Percentiles rank a stretch among this genome's conserved stretches.
phyloP scores from a whole-genome alignment of 1,140 invertebrate genomes.

The Drosophila lacteicornis region DNA sequence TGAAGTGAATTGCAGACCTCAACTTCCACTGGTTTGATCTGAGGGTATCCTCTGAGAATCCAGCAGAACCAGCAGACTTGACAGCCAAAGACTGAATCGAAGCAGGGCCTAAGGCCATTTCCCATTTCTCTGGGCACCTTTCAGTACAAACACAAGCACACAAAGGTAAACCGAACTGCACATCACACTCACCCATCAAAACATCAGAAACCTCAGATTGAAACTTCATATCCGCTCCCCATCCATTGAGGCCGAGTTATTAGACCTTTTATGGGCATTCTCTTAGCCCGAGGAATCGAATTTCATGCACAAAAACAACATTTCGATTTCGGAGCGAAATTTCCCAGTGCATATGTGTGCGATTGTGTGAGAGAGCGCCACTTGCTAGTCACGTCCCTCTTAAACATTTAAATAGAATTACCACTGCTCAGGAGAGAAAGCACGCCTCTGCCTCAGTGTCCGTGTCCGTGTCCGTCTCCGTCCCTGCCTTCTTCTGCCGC shows the following conservation, averaged over 20 bases:
- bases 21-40: constrained; percentile 14
- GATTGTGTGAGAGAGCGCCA: constrained; percentile 54
- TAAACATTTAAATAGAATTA: constrained; percentile 76
- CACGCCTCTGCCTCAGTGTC: neutral
- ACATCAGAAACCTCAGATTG: neutral
- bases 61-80: neutral
- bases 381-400: constrained; percentile 62
- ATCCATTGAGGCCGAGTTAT: constrained; percentile 15
- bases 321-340: constrained; percentile 54
- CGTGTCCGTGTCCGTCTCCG: neutral
- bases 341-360: constrained; percentile 21
- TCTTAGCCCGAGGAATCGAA: constrained; percentile 67
- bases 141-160: constrained; percentile 12
- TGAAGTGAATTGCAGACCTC: constrained; percentile 29
- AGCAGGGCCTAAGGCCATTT: neutral
- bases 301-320: constrained; percentile 76
- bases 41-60: neutral
- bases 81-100: constrained; percentile 30
- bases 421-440: constrained; percentile 42
- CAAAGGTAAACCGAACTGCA: constrained; percentile 13
- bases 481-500: constrained; percentile 10
- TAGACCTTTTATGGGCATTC: constrained; percentile 72
- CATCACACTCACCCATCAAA: neutral
- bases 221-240: neutral
- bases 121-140: constrained; percentile 8